These are phyloP conservation scores for Armadillidium nasatum DNA, from an alignment of 1,140 invertebrate species.

Conservation along the genomic window DNA sequence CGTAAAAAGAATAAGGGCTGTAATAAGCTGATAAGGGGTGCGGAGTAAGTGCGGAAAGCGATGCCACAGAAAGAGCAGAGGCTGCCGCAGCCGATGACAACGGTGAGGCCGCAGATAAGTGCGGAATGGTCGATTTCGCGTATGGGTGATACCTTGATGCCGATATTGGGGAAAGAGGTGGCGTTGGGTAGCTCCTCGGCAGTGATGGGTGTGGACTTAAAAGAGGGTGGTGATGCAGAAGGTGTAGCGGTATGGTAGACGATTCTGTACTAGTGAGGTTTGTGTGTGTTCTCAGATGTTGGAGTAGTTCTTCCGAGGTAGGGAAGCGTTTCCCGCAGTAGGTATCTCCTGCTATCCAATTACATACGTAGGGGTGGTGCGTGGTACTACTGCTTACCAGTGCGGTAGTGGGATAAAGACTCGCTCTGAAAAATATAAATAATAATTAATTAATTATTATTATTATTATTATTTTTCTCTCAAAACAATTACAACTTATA, in stretches of 20 bases:
- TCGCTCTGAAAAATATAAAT: slow-evolving; percentile 16
- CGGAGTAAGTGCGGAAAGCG: slow-evolving; percentile 37
- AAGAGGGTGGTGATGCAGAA: slow-evolving; percentile 48
- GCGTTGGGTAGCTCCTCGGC: slow-evolving; percentile 67
- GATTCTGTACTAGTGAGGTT: slow-evolving; percentile 54
- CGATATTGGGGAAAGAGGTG: slow-evolving; percentile 77
- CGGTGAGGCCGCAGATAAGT: slow-evolving; percentile 38
- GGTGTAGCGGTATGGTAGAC: slow-evolving; percentile 55
- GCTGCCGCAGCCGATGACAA: slow-evolving; percentile 27
- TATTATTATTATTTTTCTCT: too few species aligned
- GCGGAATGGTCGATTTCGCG: slow-evolving; percentile 33
- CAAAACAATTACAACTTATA: too few species aligned
- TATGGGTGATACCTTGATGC: slow-evolving; percentile 80
- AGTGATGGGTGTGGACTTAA: slow-evolving; percentile 42
- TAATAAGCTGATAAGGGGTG: slow-evolving; percentile 43
- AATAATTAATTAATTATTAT: too few species aligned
- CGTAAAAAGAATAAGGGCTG: slow-evolving; percentile 43
- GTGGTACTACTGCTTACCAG: slow-evolving; percentile 16
- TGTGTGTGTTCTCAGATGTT: slow-evolving; percentile 90
- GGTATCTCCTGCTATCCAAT: slow-evolving; percentile 80
- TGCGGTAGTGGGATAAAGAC: slow-evolving; percentile 16
- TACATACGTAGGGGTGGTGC: slow-evolving; percentile 77
- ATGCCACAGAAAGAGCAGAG: slow-evolving; percentile 38
- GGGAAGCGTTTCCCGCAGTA: slow-evolving; percentile 93
- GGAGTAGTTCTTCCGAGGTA: slow-evolving; percentile 87